Conservation (phyloP, 1,140 invertebrate genomes). For the Theocolax elegans region DNA sequence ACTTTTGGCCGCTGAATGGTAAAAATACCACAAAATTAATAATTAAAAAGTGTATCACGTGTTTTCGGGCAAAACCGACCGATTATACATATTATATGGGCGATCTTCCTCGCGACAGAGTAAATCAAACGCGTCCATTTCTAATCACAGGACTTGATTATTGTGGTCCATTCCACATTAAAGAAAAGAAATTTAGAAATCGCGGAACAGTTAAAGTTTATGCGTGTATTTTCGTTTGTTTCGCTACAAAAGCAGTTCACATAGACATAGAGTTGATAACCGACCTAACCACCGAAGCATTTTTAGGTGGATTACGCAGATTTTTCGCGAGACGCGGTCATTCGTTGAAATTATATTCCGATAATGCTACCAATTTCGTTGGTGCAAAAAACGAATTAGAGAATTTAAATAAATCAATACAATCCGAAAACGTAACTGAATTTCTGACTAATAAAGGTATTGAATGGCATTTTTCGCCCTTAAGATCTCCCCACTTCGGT, state of each 20-base stretch:
- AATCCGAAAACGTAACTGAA: background rate
- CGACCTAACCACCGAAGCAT: background rate
- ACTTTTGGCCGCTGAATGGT: background rate
- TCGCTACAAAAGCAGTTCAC: constrained; percentile 20
- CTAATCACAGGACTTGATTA: constrained; percentile 18
- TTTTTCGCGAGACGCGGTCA: background rate
- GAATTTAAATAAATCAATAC: background rate
- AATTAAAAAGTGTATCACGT: background rate
- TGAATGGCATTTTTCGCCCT: background rate
- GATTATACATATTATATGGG: constrained; percentile 11
- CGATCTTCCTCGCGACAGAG: constrained; percentile 30
- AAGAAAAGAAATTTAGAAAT: constrained; percentile 26
- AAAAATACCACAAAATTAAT: background rate
- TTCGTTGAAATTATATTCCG: background rate
- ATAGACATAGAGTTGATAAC: background rate
- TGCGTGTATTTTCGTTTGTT: no score
- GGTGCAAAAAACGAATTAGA: background rate
- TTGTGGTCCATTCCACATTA: constrained; percentile 12
- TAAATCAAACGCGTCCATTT: constrained; percentile 11
- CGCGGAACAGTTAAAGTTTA: constrained; percentile 4
- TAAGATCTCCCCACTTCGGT: constrained; percentile 1
- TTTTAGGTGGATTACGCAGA: background rate
- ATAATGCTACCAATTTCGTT: constrained; percentile 7
- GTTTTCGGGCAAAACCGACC: background rate
- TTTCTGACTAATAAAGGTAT: background rate